Base-by-base conservation (phyloP, 2,888 invertebrate species). In the Colostygia pectinataria region DNA sequence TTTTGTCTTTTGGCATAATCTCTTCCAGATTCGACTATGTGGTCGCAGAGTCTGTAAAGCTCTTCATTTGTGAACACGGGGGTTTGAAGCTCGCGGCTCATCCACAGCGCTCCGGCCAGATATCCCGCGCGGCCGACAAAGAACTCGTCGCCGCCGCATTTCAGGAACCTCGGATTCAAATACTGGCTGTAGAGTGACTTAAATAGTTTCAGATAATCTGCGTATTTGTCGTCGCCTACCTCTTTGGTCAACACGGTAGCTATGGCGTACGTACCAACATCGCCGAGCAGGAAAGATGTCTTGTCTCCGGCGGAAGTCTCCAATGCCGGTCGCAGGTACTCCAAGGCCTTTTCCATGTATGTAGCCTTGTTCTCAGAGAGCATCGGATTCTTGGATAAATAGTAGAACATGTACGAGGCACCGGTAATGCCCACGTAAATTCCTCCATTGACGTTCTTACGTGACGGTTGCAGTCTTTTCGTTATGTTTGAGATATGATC, bases 121-220 rank as follows among this genome's bases (percentile, higher is more conserved):
- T 95, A 97, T 0, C 97, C 97, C 31, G 97, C 94, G 54, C 97
- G 91, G 0, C 97, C 97, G 0, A 97, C 96, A 66, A 97, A 94
- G 13, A 96, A 84, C 77, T 97, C 97, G 80, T 97, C 97, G 23
- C 95, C 94, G 10, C 95, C 95, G 67, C 92, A 91, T 66, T 91
- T 91, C 7, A 93, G 80, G 64, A 93, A 94, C 57, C 75, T 84
- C 0, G 85, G 80, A 43, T 77, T 75, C 14, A 89, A 62, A 53
- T 78, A 89, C 6, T 66, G 65, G 7, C 45, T 48, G 27, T 87
- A 80, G 5, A 91, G 77, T 6, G 87, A 79, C 49, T 83, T 84
- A 51, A 88, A 87, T 15, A 73, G 69, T 1, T 83, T 68, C 1
- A 91, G 67, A 18, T 76, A 75, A 7, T 83, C 77, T 2, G 53